Percentiles rank a stretch among this genome's conserved stretches.
Evolutionary conservation across 2,797 vertebrate genomes (phyloP).

Genomic region (Lindbergichthys nudifrons): DNA sequence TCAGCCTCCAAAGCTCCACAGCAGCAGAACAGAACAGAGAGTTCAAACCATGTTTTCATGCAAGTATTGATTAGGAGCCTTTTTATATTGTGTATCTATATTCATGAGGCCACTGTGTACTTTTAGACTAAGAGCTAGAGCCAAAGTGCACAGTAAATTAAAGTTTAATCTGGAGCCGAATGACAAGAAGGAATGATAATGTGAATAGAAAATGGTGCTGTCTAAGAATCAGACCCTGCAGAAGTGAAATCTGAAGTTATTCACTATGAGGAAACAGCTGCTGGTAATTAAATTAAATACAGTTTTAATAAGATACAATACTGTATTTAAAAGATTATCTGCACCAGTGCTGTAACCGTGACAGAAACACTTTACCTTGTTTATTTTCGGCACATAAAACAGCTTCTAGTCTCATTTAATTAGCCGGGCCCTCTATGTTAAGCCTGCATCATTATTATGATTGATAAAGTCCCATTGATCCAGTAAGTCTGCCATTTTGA

Average conservation of each 20-base stretch:
- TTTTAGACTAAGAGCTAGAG: slow-evolving; percentile 36
- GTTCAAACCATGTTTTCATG: slow-evolving; percentile 48
- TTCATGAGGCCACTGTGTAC: slow-evolving; percentile 56
- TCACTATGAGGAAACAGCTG: slow-evolving; percentile 48
- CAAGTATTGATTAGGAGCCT: slow-evolving; percentile 64
- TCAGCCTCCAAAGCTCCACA: slow-evolving; percentile 32
- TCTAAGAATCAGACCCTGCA: slow-evolving; percentile 31
- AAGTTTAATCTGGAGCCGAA: slow-evolving; percentile 63
- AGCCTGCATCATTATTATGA: slow-evolving; percentile 71
- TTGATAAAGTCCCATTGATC: slow-evolving; percentile 80
- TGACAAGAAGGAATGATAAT: slow-evolving; percentile 33
- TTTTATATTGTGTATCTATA: slow-evolving; percentile 62
- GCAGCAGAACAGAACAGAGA: slow-evolving; percentile 17
- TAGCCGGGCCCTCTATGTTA: slow-evolving; percentile 61
- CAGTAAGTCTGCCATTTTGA: slow-evolving; percentile 51
- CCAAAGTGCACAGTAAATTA: slow-evolving; percentile 53
- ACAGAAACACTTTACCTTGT: slow-evolving; percentile 59
- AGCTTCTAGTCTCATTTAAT: slow-evolving; percentile 64
- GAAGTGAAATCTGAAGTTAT: slow-evolving; percentile 45
- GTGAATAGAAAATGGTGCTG: slow-evolving; percentile 12
- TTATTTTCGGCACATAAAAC: slow-evolving; percentile 58
- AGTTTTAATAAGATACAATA: slow-evolving; percentile 67
- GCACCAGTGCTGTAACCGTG: slow-evolving; percentile 37
- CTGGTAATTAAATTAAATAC: slow-evolving; percentile 66
- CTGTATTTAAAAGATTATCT: slow-evolving; percentile 77